Evolutionary conservation across 1,140 invertebrate species (phyloP).

Genomic region (Drosophila pectinifera): DNA sequence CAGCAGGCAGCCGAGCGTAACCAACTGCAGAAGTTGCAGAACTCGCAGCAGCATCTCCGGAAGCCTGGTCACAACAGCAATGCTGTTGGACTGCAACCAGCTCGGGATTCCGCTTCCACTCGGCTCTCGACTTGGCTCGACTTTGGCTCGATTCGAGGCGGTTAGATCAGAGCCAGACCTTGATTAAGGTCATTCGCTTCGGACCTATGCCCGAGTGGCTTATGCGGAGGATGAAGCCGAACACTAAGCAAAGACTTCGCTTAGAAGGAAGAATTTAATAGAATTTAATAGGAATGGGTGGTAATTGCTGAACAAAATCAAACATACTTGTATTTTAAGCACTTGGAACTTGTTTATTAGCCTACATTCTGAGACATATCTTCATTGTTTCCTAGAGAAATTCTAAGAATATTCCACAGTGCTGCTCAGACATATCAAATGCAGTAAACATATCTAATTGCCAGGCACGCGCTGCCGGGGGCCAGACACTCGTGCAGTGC

Average conservation of each 20-base stretch:
- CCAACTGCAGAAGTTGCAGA: conserved; percentile 15
- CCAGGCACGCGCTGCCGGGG: conserved; percentile 38
- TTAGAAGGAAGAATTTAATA: not conserved
- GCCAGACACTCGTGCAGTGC: conserved; percentile 27
- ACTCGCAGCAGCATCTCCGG: conserved; percentile 22
- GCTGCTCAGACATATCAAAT: not conserved
- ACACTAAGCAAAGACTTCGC: conserved; percentile 20
- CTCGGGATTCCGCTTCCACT: conserved; percentile 21
- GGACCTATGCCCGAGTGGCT: conserved; percentile 12
- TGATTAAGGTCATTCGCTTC: conserved; percentile 84
- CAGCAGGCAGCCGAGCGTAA: conserved; percentile 47
- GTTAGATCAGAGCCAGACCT: conserved; percentile 70
- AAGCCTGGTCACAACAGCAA: conserved; percentile 35
- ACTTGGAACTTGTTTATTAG: no score
- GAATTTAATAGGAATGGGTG: not conserved
- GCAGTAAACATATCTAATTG: conserved; percentile 36
- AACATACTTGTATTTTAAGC: not conserved
- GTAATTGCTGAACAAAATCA: not conserved
- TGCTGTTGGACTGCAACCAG: conserved; percentile 53
- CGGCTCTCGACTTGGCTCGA: not conserved
- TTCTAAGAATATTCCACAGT: not conserved
- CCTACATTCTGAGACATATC: not conserved
- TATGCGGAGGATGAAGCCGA: conserved; percentile 28
- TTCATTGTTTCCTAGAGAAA: not conserved
- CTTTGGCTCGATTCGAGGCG: conserved; percentile 35